A percentile compares a stretch with the other conserved stretches of the same genome.
Evolutionary conservation across 1,140 invertebrate species (phyloP).

Genomic region (Atta colombica): DNA sequence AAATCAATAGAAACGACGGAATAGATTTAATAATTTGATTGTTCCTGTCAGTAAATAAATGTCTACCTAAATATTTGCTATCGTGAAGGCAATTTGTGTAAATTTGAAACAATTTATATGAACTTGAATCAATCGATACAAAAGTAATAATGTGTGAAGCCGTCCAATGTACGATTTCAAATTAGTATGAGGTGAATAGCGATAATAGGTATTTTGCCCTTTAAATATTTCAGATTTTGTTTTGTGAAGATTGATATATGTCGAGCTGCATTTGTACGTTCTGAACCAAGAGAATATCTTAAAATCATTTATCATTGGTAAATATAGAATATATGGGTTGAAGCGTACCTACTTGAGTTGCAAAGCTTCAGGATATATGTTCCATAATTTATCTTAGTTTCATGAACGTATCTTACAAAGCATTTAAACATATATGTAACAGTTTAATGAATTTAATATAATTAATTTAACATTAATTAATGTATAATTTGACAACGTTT

Average conservation of each 20-base stretch:
- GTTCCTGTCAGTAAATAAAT: constrained; percentile 35
- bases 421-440: not conserved
- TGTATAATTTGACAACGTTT: not conserved
- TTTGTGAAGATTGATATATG: not conserved
- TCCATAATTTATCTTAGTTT: constrained; percentile 27
- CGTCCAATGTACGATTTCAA: not conserved
- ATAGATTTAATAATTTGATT: constrained; percentile 57
- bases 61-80: constrained; percentile 28
- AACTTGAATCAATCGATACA: constrained; percentile 25
- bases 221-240: constrained; percentile 12
- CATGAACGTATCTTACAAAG: not conserved
- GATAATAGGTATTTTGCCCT: constrained; percentile 30
- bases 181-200: not conserved
- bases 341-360: constrained; percentile 20
- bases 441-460: constrained; percentile 9
- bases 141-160: constrained; percentile 51
- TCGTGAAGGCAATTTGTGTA: constrained; percentile 37
- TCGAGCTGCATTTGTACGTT: not conserved
- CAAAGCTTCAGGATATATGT: constrained; percentile 10
- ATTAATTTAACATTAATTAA: not conserved
- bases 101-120: constrained; percentile 36
- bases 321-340: not conserved
- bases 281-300: constrained; percentile 7
- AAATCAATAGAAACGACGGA: constrained; percentile 19
- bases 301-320: constrained; percentile 32